These are phyloP conservation scores for Meiosimyza platycephala DNA, from an alignment of 2,888 invertebrate species.

Conservation along the genomic window DNA sequence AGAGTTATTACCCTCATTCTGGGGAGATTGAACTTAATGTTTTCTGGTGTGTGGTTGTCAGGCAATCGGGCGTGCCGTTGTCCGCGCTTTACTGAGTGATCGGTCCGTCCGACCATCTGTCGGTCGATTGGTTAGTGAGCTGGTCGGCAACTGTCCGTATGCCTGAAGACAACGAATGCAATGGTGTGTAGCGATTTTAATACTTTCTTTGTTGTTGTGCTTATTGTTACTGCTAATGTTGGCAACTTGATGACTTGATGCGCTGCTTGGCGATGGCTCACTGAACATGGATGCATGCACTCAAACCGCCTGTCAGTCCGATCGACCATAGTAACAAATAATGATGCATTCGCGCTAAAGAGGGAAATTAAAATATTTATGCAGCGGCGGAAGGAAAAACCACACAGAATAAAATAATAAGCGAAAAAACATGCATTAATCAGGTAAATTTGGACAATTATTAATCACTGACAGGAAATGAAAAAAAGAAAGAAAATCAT, in stretches of 20 bases:
- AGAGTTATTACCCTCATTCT: constrained; percentile 43
- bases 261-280: constrained; percentile 12
- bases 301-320: no score
- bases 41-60: constrained; percentile 21
- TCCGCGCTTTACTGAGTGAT: background rate
- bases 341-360: background rate
- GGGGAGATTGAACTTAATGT: constrained; percentile 43
- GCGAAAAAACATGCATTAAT: background rate
- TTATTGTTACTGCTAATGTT: background rate
- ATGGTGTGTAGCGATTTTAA: background rate
- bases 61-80: background rate
- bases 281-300: constrained; percentile 4
- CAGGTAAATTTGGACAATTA: constrained; percentile 5
- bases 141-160: background rate
- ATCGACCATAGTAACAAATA: background rate
- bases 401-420: constrained; percentile 1
- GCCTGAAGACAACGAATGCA: background rate
- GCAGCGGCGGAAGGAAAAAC: constrained; percentile 13
- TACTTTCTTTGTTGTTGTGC: background rate
- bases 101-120: constrained; percentile 14
- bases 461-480: constrained; percentile 21
- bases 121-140: background rate
- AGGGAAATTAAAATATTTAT: no score
- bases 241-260: constrained; percentile 22
- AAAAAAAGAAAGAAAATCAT: background rate